These are phyloP conservation scores for Corvus cornix DNA, from an alignment of 2,113 vertebrate species.

Conservation along the genomic window DNA sequence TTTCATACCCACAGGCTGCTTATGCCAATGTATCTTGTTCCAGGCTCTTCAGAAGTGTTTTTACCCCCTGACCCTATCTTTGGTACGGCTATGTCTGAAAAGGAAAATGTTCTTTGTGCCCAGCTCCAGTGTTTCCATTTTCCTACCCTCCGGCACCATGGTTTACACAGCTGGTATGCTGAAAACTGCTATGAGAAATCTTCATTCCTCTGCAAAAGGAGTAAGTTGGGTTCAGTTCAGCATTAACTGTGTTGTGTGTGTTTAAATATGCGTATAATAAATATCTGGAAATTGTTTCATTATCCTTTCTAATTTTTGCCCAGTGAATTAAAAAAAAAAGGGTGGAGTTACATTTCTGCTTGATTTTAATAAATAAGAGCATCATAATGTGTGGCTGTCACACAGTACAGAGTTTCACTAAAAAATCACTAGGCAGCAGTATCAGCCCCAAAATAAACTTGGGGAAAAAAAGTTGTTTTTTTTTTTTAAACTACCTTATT, in stretches of 20 bases:
- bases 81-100: slow-evolving; percentile 79
- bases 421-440: neutral
- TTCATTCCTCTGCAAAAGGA: slow-evolving; percentile 95
- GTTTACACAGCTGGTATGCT: slow-evolving; percentile 94
- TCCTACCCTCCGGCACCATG: slow-evolving; percentile 85
- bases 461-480: too few species aligned
- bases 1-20: neutral
- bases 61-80: slow-evolving; percentile 88
- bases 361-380: neutral
- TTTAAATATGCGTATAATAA: neutral
- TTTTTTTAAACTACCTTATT: neutral
- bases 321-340: neutral
- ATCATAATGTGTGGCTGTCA: neutral
- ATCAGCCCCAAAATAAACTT: neutral
- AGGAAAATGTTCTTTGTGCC: slow-evolving; percentile 89
- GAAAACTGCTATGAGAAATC: slow-evolving; percentile 96
- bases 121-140: slow-evolving; percentile 93
- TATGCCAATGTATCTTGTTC: neutral
- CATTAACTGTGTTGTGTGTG: neutral
- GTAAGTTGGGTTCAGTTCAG: slow-evolving; percentile 69
- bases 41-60: slow-evolving; percentile 92
- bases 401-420: neutral
- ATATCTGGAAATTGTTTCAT: neutral
- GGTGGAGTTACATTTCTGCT: neutral
- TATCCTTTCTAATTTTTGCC: neutral